Evolutionary conservation across 2,113 vertebrate genomes (phyloP).

Genomic region (Boulengeromyrus knoepffleri): DNA sequence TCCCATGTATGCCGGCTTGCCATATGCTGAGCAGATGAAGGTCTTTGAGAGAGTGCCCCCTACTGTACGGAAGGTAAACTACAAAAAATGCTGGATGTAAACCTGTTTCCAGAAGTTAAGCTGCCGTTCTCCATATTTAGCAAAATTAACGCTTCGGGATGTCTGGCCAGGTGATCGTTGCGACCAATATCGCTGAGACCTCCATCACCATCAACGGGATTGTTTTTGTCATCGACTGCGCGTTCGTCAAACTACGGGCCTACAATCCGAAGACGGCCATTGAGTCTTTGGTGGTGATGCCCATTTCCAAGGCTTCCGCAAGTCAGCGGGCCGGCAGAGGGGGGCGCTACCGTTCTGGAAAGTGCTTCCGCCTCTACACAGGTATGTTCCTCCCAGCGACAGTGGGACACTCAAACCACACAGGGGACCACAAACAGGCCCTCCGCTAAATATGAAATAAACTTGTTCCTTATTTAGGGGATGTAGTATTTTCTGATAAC

Average conservation of each 20-base stretch:
- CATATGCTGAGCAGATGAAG: constrained; percentile 87
- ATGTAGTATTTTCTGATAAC: background rate
- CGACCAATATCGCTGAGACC: constrained; percentile 95
- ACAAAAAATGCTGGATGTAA: background rate
- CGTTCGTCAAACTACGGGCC: constrained; percentile 89
- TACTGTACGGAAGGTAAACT: constrained; percentile 82
- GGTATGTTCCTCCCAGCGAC: constrained; percentile 53
- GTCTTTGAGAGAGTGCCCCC: constrained; percentile 82
- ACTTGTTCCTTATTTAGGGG: background rate
- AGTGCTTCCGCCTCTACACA: constrained; percentile 90
- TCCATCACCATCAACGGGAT: constrained; percentile 91
- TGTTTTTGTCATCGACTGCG: constrained; percentile 87
- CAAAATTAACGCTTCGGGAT: background rate
- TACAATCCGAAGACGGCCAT: constrained; percentile 89
- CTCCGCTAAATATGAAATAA: background rate
- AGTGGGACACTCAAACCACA: background rate
- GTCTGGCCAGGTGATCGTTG: constrained; percentile 77
- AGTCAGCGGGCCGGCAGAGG: constrained; percentile 86
- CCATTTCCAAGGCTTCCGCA: constrained; percentile 90
- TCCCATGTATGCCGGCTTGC: constrained; percentile 93
- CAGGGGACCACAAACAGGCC: background rate
- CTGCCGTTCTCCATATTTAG: background rate
- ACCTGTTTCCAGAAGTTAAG: background rate
- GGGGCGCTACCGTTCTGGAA: constrained; percentile 83
- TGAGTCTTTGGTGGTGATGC: constrained; percentile 89